phyloP scores from a whole-genome alignment of 2,113 vertebrate genomes.

The Craseonycteris thonglongyai region DNA sequence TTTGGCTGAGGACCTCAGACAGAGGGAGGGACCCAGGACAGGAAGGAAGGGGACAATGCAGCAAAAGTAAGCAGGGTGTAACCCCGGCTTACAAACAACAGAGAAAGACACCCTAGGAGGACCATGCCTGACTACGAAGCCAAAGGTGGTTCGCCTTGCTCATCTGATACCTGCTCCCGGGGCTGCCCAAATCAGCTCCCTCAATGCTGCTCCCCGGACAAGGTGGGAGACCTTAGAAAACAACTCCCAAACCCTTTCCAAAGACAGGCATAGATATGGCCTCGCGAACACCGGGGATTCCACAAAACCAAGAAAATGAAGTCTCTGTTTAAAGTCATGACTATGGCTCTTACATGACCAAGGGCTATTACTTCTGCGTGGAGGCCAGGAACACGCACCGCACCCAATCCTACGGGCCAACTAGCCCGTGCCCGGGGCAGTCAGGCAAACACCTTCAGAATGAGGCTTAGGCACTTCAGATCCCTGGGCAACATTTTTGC shows the following conservation, averaged over 20 bases:
- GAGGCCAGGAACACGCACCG: background rate
- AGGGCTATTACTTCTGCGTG: background rate
- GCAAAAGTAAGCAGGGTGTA: background rate
- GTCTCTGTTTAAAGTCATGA: background rate
- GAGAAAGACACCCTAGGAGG: background rate
- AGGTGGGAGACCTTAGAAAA: background rate
- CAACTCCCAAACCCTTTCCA: background rate
- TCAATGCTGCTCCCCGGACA: background rate
- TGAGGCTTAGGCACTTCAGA: background rate
- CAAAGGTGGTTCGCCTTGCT: background rate
- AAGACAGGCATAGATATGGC: background rate
- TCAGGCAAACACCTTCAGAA: background rate
- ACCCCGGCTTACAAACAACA: background rate
- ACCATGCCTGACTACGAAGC: background rate
- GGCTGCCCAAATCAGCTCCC: rapidly evolving
- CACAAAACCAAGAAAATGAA: background rate
- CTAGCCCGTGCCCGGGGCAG: background rate
- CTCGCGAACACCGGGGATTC: background rate
- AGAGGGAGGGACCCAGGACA: background rate
- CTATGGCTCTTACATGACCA: background rate
- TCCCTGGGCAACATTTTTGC: background rate
- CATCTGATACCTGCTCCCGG: background rate
- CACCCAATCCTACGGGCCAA: background rate
- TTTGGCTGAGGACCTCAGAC: background rate
- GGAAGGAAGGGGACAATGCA: background rate